These are phyloP conservation scores for Onychostruthus taczanowskii DNA, from an alignment of 2,113 vertebrate species.

Conservation along the genomic window DNA sequence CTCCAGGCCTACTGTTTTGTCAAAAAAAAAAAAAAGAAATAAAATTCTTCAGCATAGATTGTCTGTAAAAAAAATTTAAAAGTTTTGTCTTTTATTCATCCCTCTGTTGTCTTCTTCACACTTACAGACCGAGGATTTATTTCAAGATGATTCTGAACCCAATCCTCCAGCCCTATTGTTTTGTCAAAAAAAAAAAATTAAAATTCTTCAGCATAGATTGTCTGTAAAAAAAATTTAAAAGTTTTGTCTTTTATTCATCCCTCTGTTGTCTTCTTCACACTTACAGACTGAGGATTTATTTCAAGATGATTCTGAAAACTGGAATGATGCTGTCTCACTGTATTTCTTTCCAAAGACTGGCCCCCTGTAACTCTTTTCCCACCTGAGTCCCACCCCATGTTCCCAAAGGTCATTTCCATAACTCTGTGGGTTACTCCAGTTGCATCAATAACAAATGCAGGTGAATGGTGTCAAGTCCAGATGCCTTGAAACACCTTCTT, in stretches of 20 bases:
- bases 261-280: neutral
- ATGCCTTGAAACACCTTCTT: neutral
- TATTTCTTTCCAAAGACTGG: neutral
- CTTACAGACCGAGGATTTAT: neutral
- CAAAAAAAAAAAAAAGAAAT: neutral
- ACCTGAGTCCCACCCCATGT: fast-evolving
- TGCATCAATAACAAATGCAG: neutral
- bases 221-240: neutral
- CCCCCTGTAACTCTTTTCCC: neutral
- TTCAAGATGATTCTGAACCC: neutral
- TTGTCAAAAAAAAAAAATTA: neutral
- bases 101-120: neutral
- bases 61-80: neutral
- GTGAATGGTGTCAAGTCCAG: no score
- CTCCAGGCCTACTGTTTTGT: neutral
- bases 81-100: neutral
- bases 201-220: neutral
- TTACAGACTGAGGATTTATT: neutral
- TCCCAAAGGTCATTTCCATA: neutral
- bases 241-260: neutral
- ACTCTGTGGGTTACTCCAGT: neutral
- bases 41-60: neutral
- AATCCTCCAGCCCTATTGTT: neutral
- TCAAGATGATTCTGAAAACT: neutral
- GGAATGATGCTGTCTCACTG: neutral